Conservation (phyloP, 2,797 vertebrate genomes). For the Poecilia wingei region DNA sequence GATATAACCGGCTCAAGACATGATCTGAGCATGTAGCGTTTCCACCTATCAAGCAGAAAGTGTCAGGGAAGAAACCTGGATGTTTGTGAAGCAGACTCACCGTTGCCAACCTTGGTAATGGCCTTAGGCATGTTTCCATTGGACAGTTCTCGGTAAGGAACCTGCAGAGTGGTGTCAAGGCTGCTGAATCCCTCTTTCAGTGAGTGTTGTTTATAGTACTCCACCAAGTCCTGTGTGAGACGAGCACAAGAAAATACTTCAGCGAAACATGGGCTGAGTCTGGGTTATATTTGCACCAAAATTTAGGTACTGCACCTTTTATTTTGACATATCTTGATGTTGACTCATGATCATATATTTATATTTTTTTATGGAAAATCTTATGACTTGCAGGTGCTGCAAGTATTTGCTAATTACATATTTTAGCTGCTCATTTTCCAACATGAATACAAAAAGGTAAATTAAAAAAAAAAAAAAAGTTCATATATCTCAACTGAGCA, state of each 20-base stretch:
- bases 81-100: constrained; percentile 81
- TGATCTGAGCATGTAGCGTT: constrained; percentile 34
- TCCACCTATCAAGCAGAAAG: constrained; percentile 39
- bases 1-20: constrained; percentile 21
- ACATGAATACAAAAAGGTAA: not conserved
- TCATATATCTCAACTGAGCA: not conserved
- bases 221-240: constrained; percentile 86
- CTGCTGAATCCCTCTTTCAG: constrained; percentile 94
- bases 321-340: not conserved
- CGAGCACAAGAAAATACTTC: constrained; percentile 30
- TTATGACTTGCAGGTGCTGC: not conserved
- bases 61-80: constrained; percentile 27
- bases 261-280: not conserved
- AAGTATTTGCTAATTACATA: not conserved
- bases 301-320: not conserved
- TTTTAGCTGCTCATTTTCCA: not conserved
- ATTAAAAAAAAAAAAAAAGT: too few species aligned
- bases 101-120: constrained; percentile 75
- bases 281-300: not conserved
- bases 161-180: constrained; percentile 90
- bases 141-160: constrained; percentile 87
- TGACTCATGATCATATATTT: not conserved
- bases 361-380: not conserved
- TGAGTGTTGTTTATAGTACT: constrained; percentile 92
- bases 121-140: constrained; percentile 80